phyloP scores from a whole-genome alignment of 1,140 invertebrate species.

The Druon quercuslanigerum region DNA sequence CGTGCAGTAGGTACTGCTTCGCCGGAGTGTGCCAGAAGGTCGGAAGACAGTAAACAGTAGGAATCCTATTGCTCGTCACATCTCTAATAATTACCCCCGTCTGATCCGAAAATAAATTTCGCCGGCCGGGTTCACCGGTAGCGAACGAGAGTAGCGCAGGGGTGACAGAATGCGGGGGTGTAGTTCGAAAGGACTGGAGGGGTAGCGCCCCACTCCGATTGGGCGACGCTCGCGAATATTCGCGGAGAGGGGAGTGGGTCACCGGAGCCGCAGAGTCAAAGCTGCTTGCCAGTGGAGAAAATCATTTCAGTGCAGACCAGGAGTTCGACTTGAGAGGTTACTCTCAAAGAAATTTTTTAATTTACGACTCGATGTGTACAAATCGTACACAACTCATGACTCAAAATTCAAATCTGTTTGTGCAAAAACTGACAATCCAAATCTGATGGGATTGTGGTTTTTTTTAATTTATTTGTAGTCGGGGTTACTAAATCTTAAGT shows the following conservation, averaged over 20 bases:
- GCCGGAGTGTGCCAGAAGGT: too few species aligned
- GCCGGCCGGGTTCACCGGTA: constrained; percentile 3
- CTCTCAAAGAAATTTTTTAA: not conserved
- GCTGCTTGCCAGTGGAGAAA: constrained; percentile 27
- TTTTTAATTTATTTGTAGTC: too few species aligned
- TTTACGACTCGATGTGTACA: not conserved
- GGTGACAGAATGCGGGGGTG: constrained; percentile 31
- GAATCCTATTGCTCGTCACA: too few species aligned
- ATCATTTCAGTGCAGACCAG: constrained; percentile 36
- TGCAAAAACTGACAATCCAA: too few species aligned
- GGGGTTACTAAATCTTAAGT: too few species aligned
- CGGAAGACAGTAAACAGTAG: not conserved
- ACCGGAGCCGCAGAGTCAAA: not conserved
- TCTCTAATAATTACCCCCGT: not conserved
- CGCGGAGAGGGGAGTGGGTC: constrained; percentile 22
- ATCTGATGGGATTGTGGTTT: too few species aligned
- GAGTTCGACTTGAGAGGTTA: constrained; percentile 20
- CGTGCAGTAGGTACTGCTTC: too few species aligned
- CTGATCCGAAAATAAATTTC: not conserved
- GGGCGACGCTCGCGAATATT: not conserved
- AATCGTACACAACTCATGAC: not conserved
- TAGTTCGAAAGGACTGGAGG: constrained; percentile 28
- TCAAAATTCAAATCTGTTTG: too few species aligned
- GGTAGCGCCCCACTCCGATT: constrained; percentile 12
- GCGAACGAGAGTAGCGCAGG: not conserved